phyloP scores from a whole-genome alignment of 2,113 vertebrate species.

The Chunga burmeisteri region DNA sequence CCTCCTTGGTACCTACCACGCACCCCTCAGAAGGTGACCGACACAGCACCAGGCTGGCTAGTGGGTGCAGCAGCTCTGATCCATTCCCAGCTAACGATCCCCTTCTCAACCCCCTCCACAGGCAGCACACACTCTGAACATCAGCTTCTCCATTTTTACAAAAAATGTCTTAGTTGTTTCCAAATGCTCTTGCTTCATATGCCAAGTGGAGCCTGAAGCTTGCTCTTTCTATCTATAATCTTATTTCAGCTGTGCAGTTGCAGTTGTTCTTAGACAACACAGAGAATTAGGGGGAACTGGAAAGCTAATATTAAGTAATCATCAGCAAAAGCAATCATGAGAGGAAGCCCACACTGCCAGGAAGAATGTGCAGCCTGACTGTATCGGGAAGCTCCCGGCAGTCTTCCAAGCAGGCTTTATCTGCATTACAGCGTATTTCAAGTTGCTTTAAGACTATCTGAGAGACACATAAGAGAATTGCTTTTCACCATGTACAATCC shows the following conservation, averaged over 20 bases:
- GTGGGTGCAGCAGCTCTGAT: background rate
- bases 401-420: conserved; percentile 75
- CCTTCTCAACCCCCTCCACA: background rate
- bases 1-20: accelerated
- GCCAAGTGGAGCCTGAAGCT: background rate
- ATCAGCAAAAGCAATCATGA: background rate
- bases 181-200: background rate
- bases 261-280: background rate
- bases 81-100: background rate
- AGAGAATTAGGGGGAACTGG: background rate
- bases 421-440: conserved; percentile 73
- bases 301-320: background rate
- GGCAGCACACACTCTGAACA: background rate
- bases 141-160: background rate
- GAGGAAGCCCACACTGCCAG: background rate
- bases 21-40: background rate
- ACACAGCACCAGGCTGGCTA: background rate
- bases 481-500: background rate
- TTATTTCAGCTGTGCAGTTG: background rate
- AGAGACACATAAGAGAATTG: background rate
- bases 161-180: background rate
- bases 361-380: conserved; percentile 56
- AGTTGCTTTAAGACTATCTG: conserved; percentile 79
- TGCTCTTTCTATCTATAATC: background rate
- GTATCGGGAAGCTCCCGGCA: conserved; percentile 76